Conservation (phyloP, 35 echinoderm and acorn worm species). For the Anneissia japonica region DNA sequence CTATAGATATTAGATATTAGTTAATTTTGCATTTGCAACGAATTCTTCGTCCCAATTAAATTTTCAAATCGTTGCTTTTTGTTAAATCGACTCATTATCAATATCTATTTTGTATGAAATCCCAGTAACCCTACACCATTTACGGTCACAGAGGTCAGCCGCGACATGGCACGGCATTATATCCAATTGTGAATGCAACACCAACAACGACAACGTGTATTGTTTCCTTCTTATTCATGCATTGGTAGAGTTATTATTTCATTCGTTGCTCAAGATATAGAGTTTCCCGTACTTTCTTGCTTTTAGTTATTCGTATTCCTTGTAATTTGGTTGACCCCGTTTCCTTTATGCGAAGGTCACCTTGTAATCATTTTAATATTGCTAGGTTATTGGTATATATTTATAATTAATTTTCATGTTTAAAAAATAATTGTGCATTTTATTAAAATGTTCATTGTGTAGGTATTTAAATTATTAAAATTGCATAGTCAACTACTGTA, state of each 20-base stretch:
- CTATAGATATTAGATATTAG: too few species aligned
- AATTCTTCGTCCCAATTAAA: not conserved
- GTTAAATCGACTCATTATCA: not conserved
- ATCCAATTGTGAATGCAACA: not conserved
- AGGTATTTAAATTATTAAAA: too few species aligned
- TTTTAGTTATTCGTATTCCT: not conserved
- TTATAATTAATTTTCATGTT: too few species aligned
- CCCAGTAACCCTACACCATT: not conserved
- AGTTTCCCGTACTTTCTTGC: not conserved
- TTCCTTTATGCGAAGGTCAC: not conserved
- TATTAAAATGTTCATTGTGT: too few species aligned
- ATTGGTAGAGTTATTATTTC: not conserved
- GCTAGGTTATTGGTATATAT: too few species aligned
- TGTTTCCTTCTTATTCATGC: not conserved
- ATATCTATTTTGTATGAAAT: not conserved
- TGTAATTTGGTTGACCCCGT: not conserved
- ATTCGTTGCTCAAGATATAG: not conserved
- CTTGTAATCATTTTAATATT: too few species aligned
- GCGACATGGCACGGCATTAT: not conserved
- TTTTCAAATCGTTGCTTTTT: not conserved
- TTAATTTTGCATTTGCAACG: too few species aligned
- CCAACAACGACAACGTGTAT: not conserved
- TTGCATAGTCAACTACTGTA: too few species aligned
- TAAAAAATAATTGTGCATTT: too few species aligned
- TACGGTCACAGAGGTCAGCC: not conserved